A percentile compares a stretch with the other conserved stretches of the same genome.
Conservation (phyloP, 1,140 invertebrate species). For the Euwallacea fornicatus region DNA sequence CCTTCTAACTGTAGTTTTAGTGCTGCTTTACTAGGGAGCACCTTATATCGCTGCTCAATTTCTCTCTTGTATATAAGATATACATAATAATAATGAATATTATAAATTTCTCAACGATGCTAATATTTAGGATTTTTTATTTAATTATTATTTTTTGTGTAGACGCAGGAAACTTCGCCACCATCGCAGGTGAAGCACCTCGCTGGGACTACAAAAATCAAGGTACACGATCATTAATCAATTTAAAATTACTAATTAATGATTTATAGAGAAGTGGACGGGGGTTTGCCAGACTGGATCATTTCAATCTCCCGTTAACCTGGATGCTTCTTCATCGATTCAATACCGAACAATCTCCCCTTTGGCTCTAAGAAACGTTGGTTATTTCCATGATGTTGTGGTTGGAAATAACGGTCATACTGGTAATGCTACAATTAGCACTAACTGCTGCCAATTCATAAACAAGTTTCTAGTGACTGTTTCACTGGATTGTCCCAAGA, state of each 20-base stretch:
- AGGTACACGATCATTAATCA: background rate
- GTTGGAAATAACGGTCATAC: constrained; percentile 29
- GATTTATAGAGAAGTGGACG: constrained; percentile 26
- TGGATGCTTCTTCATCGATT: background rate
- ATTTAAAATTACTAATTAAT: too few relatives aligned
- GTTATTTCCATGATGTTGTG: constrained; percentile 5
- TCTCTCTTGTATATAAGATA: too few relatives aligned
- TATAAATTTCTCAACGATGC: too few relatives aligned
- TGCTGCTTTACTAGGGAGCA: too few relatives aligned
- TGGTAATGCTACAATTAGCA: constrained; percentile 17
- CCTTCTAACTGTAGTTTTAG: too few relatives aligned
- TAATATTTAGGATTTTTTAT: too few relatives aligned
- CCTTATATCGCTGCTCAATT: too few relatives aligned
- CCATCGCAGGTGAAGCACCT: too few relatives aligned
- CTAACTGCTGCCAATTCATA: background rate
- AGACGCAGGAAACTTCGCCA: too few relatives aligned
- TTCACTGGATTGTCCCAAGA: background rate
- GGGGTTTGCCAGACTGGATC: constrained; percentile 21
- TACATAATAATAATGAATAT: too few relatives aligned
- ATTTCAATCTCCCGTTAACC: constrained; percentile 26
- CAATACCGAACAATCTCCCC: background rate
- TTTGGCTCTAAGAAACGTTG: constrained; percentile 4
- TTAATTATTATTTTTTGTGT: too few relatives aligned
- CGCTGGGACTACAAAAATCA: background rate
- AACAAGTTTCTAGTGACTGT: constrained; percentile 1